Conservation (phyloP, 2,888 invertebrate genomes). For the Lissonota sp. region DNA sequence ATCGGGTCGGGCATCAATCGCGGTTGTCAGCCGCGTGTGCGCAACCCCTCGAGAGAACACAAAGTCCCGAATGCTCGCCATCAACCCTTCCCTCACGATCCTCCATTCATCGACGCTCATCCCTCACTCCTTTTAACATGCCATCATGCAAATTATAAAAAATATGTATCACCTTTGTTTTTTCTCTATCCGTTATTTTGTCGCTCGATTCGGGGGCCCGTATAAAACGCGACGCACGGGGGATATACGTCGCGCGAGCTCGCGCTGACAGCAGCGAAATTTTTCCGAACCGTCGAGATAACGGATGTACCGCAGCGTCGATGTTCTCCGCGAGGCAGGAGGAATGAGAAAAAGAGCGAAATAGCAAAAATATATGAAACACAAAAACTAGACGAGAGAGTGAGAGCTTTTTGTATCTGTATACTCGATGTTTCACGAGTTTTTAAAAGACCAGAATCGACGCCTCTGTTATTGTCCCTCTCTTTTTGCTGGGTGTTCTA, state of each 20-base stretch:
- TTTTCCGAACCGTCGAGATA: constrained; percentile 39
- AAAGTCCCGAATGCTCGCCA: background rate
- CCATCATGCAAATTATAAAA: constrained; percentile 65
- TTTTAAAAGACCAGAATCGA: constrained; percentile 51
- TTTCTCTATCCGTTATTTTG: constrained; percentile 44
- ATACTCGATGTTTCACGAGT: constrained; percentile 35
- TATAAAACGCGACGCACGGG: background rate
- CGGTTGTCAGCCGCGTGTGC: constrained; percentile 48
- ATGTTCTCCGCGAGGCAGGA: background rate
- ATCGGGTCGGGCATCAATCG: constrained; percentile 67
- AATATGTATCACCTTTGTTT: constrained; percentile 65
- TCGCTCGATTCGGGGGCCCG: background rate
- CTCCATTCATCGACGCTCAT: background rate
- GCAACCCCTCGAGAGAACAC: background rate
- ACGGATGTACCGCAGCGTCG: constrained; percentile 51
- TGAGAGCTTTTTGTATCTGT: constrained; percentile 13
- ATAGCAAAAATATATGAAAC: constrained; percentile 26
- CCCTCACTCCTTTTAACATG: constrained; percentile 31
- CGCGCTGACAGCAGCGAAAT: constrained; percentile 54
- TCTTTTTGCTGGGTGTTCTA: background rate
- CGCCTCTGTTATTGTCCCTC: constrained; percentile 36
- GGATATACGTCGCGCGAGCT: constrained; percentile 1
- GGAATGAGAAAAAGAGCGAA: constrained; percentile 26
- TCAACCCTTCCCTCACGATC: background rate
- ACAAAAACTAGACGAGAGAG: constrained; percentile 22